Evolutionary conservation across 2,888 invertebrate species (phyloP).

Genomic region (Allacma fusca): DNA sequence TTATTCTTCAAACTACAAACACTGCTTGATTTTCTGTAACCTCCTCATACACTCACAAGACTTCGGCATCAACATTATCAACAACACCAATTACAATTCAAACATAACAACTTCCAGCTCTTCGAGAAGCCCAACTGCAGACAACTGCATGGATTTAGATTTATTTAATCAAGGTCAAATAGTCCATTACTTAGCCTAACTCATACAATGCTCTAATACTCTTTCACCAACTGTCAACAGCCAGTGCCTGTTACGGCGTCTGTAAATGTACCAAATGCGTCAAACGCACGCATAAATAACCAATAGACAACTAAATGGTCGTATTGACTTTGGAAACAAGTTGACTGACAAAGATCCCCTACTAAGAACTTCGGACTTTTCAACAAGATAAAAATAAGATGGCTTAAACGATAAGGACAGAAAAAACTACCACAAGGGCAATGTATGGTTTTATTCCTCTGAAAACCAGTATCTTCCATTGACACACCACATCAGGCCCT

Average conservation of each 20-base stretch:
- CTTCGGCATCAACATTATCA: not conserved
- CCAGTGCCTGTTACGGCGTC: not conserved
- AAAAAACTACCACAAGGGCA: slow-evolving; percentile 14
- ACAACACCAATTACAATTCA: slow-evolving; percentile 9
- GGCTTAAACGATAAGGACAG: slow-evolving; percentile 30
- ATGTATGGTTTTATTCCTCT: not conserved
- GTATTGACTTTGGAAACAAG: slow-evolving; percentile 23
- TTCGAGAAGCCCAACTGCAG: not conserved
- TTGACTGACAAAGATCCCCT: slow-evolving; percentile 4
- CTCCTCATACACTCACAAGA: not conserved
- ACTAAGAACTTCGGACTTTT: slow-evolving; percentile 9
- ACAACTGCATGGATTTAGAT: slow-evolving; percentile 5
- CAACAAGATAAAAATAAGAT: slow-evolving; percentile 39
- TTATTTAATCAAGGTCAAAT: slow-evolving; percentile 2
- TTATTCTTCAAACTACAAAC: not conserved
- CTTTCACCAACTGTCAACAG: slow-evolving; percentile 1
- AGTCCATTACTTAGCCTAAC: not conserved
- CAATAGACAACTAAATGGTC: not conserved
- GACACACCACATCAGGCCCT: no score
- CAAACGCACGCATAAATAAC: slow-evolving; percentile 3
- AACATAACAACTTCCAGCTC: not conserved
- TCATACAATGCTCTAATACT: not conserved
- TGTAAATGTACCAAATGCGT: not conserved
- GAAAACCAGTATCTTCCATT: no score
- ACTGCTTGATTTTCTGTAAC: not conserved